Conservation (phyloP, 1,140 invertebrate genomes). For the Lucilia cuprina region DNA sequence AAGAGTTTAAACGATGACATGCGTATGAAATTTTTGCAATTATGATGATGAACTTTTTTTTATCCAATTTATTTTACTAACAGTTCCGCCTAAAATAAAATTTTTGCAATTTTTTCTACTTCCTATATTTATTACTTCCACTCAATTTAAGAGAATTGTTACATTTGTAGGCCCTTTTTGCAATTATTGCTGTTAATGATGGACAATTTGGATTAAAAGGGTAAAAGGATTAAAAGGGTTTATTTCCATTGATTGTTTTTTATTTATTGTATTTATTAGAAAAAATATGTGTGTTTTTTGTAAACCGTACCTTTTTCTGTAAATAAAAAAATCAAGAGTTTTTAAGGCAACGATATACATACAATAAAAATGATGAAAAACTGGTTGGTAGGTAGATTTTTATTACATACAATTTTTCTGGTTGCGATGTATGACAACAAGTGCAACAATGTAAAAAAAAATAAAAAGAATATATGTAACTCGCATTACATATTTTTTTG, state of each 20-base stretch:
- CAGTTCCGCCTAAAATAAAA: neutral
- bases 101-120: neutral
- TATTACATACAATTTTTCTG: too few species aligned
- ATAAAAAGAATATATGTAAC: too few species aligned
- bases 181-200: conserved; percentile 9
- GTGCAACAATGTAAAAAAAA: too few species aligned
- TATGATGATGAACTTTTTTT: neutral
- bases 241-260: neutral
- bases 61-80: neutral
- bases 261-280: too few species aligned
- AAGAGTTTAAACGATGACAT: conserved; percentile 29
- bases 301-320: too few species aligned
- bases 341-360: too few species aligned
- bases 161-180: conserved; percentile 22
- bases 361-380: too few species aligned
- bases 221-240: conserved; percentile 17
- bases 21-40: neutral
- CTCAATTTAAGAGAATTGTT: conserved; percentile 27
- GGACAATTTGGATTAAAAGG: neutral
- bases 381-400: too few species aligned
- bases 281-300: too few species aligned
- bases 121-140: neutral
- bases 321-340: too few species aligned
- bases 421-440: too few species aligned
- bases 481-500: too few species aligned